Percentiles rank a stretch among this genome's conserved stretches.
Evolutionary conservation across 1,140 invertebrate genomes (phyloP).

Genomic region (Magallana angulata): DNA sequence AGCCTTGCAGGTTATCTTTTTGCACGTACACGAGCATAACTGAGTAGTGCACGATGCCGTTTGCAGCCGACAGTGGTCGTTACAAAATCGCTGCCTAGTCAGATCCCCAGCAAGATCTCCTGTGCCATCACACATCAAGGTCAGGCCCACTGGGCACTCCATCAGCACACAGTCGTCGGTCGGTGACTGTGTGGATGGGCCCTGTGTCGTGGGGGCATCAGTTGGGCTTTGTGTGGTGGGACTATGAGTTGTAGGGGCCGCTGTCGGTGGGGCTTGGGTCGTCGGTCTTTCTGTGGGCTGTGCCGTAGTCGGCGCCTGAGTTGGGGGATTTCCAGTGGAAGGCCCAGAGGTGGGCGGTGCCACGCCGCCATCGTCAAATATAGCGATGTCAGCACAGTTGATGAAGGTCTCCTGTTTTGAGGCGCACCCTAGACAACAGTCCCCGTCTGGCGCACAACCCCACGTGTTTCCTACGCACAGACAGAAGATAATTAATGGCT

Average conservation of each 20-base stretch:
- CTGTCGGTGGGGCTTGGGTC: not conserved
- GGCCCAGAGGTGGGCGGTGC: not conserved
- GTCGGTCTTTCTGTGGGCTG: not conserved
- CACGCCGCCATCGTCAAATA: conserved; percentile 20
- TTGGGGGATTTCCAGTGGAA: not conserved
- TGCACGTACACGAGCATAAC: not conserved
- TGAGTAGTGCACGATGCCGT: not conserved
- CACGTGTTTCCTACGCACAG: conserved; percentile 54
- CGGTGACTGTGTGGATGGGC: too few species aligned
- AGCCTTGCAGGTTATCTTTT: conserved; percentile 20
- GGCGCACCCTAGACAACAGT: conserved; percentile 46
- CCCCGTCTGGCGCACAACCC: conserved; percentile 33
- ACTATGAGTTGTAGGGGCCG: not conserved
- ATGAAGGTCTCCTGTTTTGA: conserved; percentile 58
- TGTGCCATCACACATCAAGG: conserved; percentile 6
- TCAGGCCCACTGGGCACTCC: not conserved
- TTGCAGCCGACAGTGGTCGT: not conserved
- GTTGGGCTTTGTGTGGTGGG: not conserved
- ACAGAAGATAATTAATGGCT: not conserved
- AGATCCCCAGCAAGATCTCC: not conserved
- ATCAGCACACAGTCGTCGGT: not conserved
- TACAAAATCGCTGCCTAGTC: not conserved
- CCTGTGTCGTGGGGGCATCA: too few species aligned
- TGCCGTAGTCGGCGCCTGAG: not conserved
- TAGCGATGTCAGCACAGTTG: conserved; percentile 58